Base-by-base conservation (phyloP, 2,888 invertebrate species). In the Julus scanicus region DNA sequence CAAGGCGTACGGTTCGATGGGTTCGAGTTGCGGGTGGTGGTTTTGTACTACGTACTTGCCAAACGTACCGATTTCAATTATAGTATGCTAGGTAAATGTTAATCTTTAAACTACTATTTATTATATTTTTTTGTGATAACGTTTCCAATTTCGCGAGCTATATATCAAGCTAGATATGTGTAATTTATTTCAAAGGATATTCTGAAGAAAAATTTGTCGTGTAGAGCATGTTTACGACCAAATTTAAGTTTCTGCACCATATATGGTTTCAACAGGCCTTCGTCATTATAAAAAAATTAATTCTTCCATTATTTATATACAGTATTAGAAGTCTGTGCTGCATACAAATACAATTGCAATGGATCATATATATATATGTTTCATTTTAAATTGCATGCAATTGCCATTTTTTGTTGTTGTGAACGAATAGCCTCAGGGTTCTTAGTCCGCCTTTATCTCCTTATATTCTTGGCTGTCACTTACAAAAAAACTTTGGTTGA, bases 361-460 rank as follows among this genome's bases (percentile, higher is more conserved):
- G 80, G 37, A 80, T 80, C 80, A n/a, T n/a, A n/a, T n/a, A n/a
- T n/a, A 29, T 37, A 80, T 80, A 37, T 37, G 80, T 80, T 80
- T 80, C 80, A 80, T 80, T 80, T 80, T 37, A 80, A 80, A 80
- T 80, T 80, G 80, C 80, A 80, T 80, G 80, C 80, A 80, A 80
- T 37, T 80, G 80, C 80, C 6, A 80, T n/a, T 80, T 80, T 80
- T 80, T 37, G 80, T n/a, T n/a, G n/a, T n/a, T n/a, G n/a, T n/a
- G n/a, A 71, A 71, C 20, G 9, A 1, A 17, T 80, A 15, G 80
- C 80, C 80, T 80, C 6, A 37, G 80, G 80, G 13, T 13, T 37
- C 80, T 13, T 11, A 37, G 80, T 80, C 80, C 80, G 80, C 80
- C 80, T 80, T 80, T 80, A 80, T 80, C 80, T 80, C 37, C 80